These are phyloP conservation scores for Saturnia japonica DNA, from an alignment of 2,888 invertebrate genomes.

Conservation along the genomic window DNA sequence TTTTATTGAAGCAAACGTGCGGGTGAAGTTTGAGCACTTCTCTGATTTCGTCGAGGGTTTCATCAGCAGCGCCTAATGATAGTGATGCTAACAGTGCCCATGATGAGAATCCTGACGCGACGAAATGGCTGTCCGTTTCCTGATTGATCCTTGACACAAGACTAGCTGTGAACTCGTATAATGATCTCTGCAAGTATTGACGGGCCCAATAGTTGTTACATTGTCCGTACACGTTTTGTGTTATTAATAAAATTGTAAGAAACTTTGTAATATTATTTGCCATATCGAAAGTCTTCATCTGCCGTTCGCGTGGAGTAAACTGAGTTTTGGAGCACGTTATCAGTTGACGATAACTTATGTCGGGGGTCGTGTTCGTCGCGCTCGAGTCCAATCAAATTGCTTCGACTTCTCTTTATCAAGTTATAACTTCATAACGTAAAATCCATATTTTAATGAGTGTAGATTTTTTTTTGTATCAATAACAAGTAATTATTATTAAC, in stretches of 20 bases:
- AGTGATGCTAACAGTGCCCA: slow-evolving; percentile 61
- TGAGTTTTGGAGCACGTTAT: slow-evolving; percentile 8
- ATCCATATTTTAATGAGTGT: neutral
- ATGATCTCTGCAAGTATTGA: slow-evolving; percentile 42
- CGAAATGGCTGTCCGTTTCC: slow-evolving; percentile 66
- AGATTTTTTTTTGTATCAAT: too few species aligned
- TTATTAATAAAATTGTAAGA: slow-evolving; percentile 13
- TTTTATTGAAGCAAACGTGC: slow-evolving; percentile 59
- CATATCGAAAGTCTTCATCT: slow-evolving; percentile 12
- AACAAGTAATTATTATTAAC: too few species aligned
- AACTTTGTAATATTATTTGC: slow-evolving; percentile 8
- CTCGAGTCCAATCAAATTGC: neutral
- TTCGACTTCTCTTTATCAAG: neutral
- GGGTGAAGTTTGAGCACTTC: slow-evolving; percentile 50
- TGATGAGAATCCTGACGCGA: slow-evolving; percentile 59
- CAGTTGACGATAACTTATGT: slow-evolving; percentile 1
- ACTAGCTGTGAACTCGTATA: slow-evolving; percentile 53
- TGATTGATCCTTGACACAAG: slow-evolving; percentile 46
- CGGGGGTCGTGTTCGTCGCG: neutral
- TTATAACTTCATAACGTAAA: neutral
- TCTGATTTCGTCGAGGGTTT: slow-evolving; percentile 53
- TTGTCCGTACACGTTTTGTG: slow-evolving; percentile 28
- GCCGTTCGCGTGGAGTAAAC: slow-evolving; percentile 1
- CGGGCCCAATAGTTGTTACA: slow-evolving; percentile 43
- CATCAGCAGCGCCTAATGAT: slow-evolving; percentile 57